These are phyloP conservation scores for Mormyrus iriodes DNA, from an alignment of 2,113 vertebrate genomes.

Conservation along the genomic window DNA sequence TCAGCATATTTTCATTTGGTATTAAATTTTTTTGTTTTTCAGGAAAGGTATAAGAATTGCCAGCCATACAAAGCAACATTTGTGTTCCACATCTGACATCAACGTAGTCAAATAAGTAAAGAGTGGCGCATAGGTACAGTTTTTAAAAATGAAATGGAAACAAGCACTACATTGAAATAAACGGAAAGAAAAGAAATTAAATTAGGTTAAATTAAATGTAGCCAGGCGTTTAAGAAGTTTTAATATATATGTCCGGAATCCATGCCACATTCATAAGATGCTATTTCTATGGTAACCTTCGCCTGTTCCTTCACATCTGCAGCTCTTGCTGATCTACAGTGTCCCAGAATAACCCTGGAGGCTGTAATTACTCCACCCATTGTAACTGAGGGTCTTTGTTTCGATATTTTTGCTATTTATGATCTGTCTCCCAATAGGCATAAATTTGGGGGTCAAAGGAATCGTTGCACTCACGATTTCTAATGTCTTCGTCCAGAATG, in stretches of 20 bases:
- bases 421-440: background rate
- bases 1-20: background rate
- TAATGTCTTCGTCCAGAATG: background rate
- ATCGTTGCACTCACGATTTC: background rate
- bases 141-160: background rate
- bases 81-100: background rate
- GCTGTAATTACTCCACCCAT: background rate
- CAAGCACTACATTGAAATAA: background rate
- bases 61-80: background rate
- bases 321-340: background rate
- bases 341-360: background rate
- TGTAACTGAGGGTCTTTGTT: background rate
- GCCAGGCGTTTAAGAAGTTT: background rate
- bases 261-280: background rate
- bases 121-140: background rate
- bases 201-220: background rate
- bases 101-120: background rate
- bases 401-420: background rate
- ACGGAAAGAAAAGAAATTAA: background rate
- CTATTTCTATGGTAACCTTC: background rate
- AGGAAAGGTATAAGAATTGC: background rate
- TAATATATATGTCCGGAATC: background rate
- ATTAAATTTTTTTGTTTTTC: background rate
- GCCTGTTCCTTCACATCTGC: background rate
- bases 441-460: background rate